Conservation (phyloP, 2,888 invertebrate species). For the Isoperla grammatica region DNA sequence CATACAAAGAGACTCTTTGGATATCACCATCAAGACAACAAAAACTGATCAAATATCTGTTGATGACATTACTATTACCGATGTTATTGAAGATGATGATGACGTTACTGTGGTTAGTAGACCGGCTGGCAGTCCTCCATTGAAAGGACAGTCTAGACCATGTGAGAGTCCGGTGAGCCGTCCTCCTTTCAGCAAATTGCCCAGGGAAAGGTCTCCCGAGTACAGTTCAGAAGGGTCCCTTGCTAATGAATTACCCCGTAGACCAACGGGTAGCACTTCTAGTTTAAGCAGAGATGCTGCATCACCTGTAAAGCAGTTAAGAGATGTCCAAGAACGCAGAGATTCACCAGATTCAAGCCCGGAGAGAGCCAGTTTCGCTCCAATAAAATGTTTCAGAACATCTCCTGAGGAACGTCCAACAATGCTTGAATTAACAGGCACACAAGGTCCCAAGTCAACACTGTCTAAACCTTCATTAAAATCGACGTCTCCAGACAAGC, state of each 20-base stretch:
- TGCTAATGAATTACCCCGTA: slow-evolving; percentile 34
- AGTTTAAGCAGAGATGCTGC: neutral
- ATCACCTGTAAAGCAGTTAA: neutral
- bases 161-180: neutral
- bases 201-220: slow-evolving; percentile 37
- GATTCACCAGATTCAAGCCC: slow-evolving; percentile 35
- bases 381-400: slow-evolving; percentile 35
- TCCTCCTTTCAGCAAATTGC: slow-evolving; percentile 1
- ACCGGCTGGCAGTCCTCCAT: neutral
- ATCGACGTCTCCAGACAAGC: slow-evolving; percentile 18
- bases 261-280: neutral
- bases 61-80: neutral
- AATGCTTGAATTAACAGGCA: slow-evolving; percentile 8
- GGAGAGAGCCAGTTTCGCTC: slow-evolving; percentile 36
- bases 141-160: neutral
- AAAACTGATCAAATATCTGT: neutral
- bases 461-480: slow-evolving; percentile 8
- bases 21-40: neutral
- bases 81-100: too few species aligned
- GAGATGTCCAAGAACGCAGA: neutral
- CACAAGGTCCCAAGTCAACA: slow-evolving; percentile 4
- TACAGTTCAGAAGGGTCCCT: slow-evolving; percentile 39
- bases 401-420: slow-evolving; percentile 30
- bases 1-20: too few species aligned
- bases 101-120: neutral